Evolutionary conservation across 2,888 invertebrate genomes (phyloP).

Genomic region (Drosophila aldrichi): DNA sequence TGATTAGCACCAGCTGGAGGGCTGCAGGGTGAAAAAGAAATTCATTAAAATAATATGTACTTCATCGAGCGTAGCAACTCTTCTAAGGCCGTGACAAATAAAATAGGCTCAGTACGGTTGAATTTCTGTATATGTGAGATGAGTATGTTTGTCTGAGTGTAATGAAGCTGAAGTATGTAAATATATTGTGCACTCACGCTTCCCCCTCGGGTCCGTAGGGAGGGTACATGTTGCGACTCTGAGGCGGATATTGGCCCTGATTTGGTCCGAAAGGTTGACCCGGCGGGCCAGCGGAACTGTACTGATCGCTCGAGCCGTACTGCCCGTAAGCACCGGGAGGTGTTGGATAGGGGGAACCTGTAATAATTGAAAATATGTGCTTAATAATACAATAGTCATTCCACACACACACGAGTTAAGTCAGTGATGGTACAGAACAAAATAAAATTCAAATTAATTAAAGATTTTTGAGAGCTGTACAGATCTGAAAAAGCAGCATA

Average conservation of each 20-base stretch:
- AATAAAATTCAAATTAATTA: slow-evolving; percentile 11
- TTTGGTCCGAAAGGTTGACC: slow-evolving; percentile 87
- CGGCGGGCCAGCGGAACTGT: slow-evolving; percentile 87
- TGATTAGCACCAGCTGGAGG: slow-evolving; percentile 85
- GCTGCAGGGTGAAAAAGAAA: slow-evolving; percentile 44
- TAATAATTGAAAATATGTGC: slow-evolving; percentile 32
- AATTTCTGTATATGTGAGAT: slow-evolving; percentile 17
- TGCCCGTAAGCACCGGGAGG: slow-evolving; percentile 89
- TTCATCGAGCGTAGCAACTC: background rate
- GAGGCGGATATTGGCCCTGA: slow-evolving; percentile 87
- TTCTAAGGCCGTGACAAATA: slow-evolving; percentile 5
- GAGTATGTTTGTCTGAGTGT: slow-evolving; percentile 25
- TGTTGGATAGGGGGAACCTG: slow-evolving; percentile 87
- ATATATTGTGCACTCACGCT: slow-evolving; percentile 86
- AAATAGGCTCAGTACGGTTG: slow-evolving; percentile 43
- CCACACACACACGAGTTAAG: background rate
- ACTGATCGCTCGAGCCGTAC: slow-evolving; percentile 89
- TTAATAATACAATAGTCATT: slow-evolving; percentile 1
- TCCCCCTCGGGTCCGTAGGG: slow-evolving; percentile 90
- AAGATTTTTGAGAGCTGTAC: background rate
- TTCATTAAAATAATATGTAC: background rate
- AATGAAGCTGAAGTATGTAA: slow-evolving; percentile 24
- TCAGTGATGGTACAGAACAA: slow-evolving; percentile 11
- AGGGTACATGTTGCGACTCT: slow-evolving; percentile 92
- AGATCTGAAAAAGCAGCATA: background rate